These are phyloP conservation scores for Micromys minutus DNA, from an alignment of 2,113 vertebrate genomes.

Conservation along the genomic window DNA sequence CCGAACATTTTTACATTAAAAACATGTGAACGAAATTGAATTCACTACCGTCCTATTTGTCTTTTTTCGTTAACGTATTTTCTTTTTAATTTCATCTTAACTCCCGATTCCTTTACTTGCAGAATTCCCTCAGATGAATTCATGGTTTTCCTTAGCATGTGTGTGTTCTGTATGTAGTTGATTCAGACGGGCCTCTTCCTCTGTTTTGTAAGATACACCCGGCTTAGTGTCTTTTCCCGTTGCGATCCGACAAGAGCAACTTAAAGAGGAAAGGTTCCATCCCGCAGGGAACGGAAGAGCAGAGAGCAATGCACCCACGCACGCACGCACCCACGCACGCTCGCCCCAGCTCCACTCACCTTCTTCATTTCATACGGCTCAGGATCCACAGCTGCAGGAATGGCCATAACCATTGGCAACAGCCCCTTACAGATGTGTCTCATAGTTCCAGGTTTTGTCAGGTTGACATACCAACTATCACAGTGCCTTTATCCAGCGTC, in stretches of 20 bases:
- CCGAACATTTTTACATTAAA: conserved; percentile 26
- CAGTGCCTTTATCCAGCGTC: not conserved
- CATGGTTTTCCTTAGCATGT: not conserved
- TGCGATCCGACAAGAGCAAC: too few relatives aligned
- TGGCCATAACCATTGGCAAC: too few relatives aligned
- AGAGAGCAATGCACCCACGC: not conserved
- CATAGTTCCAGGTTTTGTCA: not conserved
- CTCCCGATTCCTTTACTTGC: not conserved
- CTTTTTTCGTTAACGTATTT: not conserved
- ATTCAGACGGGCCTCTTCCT: not conserved
- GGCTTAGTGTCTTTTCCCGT: not conserved
- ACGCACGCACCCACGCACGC: not conserved
- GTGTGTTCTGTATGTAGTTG: not conserved
- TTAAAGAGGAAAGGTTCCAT: not conserved
- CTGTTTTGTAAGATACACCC: not conserved
- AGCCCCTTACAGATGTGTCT: not conserved
- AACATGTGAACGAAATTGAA: conserved; percentile 27
- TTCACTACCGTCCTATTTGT: conserved; percentile 7
- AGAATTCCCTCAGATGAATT: not conserved
- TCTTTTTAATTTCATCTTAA: conserved; percentile 34
- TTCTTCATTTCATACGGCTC: not conserved
- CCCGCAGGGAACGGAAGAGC: not conserved
- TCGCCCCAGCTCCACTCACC: not conserved
- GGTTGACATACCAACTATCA: not conserved
- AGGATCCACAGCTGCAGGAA: too few relatives aligned